Base-by-base conservation (phyloP, 2,113 vertebrate species). In the Daubentonia madagascariensis region DNA sequence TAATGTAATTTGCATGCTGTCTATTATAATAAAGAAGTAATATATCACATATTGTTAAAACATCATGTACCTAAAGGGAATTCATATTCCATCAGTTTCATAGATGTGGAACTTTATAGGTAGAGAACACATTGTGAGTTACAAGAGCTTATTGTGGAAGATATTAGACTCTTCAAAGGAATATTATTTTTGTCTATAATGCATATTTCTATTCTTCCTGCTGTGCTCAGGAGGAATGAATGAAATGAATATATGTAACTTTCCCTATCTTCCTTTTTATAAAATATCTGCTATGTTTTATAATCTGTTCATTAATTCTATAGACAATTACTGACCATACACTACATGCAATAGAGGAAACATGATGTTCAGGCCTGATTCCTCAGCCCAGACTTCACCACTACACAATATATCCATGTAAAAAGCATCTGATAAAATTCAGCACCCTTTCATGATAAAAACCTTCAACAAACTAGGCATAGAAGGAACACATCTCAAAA, bases 1-100 rank as follows among this genome's bases (percentile, higher is more conserved):
- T 48, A 89, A 22, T 89, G 22, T 37, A 94, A 94, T 94, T 98
- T 98, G 91, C 98, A 97, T 97, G 96, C 91, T 93, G 98, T 98
- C 96, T 98, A 94, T 95, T 75, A 59, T 86, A 94, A 85, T 94
- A 94, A 89, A 97, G 94, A 79, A 96, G 37, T 84, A 96, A 96
- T 80, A 95, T 59, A 91, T 90, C 85, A 91, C 59, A 92, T 40
- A 65, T 40, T 93, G 94, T 95, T 97, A 90, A 97, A 96, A 76
- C 35, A 63, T 95, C 91, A 52, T 3, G 1, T 43, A 84, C 85
- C 92, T 95, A 73, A 57, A 83, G 97, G 85, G 97, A 97, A 97
- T 97, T 96, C 88, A 97, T 50, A 93, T 98, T 97, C 95, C 95
- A 94, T 65, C 79, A 88, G 54, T 85, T 94, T 96, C 73, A 94